Conservation (phyloP, 2,113 vertebrate genomes). For the Odocoileus hemionus region DNA sequence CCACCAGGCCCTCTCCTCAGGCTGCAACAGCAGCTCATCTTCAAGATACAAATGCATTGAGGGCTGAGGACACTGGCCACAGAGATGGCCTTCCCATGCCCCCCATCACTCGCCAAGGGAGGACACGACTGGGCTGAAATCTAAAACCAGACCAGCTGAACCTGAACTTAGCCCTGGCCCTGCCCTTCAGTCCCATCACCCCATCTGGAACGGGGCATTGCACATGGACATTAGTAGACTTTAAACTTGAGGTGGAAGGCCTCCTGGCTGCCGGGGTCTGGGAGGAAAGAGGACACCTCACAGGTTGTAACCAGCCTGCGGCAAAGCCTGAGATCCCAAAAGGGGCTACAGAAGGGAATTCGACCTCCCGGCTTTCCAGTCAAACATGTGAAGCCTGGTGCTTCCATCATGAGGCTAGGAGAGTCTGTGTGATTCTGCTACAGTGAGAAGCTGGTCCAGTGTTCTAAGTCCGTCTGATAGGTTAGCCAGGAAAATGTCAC, state of each 20-base stretch:
- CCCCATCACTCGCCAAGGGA: neutral
- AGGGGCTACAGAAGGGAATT: neutral
- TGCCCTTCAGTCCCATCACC: neutral
- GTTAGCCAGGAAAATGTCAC: conserved; percentile 22
- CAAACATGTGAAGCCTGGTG: too few species aligned
- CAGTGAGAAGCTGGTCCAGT: neutral
- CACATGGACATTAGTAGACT: neutral
- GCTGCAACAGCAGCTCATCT: neutral
- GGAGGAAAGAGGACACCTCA: neutral
- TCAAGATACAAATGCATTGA: neutral
- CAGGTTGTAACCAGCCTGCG: neutral
- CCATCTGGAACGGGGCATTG: neutral
- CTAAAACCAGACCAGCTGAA: neutral
- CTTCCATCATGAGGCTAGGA: neutral
- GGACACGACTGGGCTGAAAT: neutral
- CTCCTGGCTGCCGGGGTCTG: neutral
- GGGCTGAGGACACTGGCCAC: neutral
- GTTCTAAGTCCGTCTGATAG: neutral
- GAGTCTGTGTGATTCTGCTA: neutral
- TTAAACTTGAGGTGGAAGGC: neutral
- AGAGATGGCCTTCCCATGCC: too few species aligned
- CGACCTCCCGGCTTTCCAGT: neutral
- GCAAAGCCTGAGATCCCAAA: neutral
- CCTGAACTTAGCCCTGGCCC: neutral
- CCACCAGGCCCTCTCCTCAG: neutral